These are phyloP conservation scores for Achroia grisella DNA, from an alignment of 1,140 invertebrate species.

Conservation along the genomic window DNA sequence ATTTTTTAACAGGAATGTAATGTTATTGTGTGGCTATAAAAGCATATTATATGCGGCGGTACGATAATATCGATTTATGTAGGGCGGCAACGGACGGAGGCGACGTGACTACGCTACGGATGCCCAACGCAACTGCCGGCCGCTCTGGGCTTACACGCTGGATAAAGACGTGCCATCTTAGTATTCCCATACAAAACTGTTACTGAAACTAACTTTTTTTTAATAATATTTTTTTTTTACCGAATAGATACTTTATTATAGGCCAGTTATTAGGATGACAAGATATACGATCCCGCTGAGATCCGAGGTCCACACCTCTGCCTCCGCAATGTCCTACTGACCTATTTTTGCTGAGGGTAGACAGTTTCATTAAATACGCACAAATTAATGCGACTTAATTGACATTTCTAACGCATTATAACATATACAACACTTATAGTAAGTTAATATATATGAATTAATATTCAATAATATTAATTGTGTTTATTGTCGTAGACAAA, in stretches of 20 bases:
- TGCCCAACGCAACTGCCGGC: slow-evolving; percentile 46
- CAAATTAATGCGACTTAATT: background rate
- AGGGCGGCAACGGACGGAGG: slow-evolving; percentile 18
- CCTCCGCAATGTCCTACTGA: slow-evolving; percentile 16
- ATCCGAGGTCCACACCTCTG: slow-evolving; percentile 3
- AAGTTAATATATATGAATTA: no score
- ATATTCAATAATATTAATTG: no score
- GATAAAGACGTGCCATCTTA: slow-evolving; percentile 16
- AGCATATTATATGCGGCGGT: slow-evolving; percentile 26
- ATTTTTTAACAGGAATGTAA: slow-evolving; percentile 40
- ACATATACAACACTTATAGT: no score
- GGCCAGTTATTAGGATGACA: background rate
- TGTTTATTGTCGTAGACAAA: no score
- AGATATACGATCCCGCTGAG: background rate
- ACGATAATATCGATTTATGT: slow-evolving; percentile 47
- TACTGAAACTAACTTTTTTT: background rate
- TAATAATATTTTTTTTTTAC: background rate
- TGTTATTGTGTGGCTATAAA: slow-evolving; percentile 41
- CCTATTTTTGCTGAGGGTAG: slow-evolving; percentile 12
- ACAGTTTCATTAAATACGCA: background rate
- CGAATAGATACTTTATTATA: background rate
- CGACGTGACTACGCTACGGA: slow-evolving; percentile 39
- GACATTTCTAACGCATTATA: no score
- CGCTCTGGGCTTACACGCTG: slow-evolving; percentile 23
- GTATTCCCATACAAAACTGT: slow-evolving; percentile 6